These are phyloP conservation scores for Lagorchestes hirsutus DNA, from an alignment of 2,797 vertebrate genomes.

Conservation along the genomic window DNA sequence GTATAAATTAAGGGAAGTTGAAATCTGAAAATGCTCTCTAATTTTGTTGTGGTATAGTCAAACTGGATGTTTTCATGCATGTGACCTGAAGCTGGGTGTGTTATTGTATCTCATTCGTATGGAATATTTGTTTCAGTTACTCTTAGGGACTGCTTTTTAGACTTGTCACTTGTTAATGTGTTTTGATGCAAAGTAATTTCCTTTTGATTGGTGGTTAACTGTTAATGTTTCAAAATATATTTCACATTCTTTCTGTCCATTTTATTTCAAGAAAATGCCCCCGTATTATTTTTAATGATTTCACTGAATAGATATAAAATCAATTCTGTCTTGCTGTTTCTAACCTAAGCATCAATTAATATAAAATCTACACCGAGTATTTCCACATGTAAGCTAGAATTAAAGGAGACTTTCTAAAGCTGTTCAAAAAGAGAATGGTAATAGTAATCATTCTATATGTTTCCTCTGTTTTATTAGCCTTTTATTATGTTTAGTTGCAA, in stretches of 20 bases:
- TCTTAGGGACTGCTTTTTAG: not conserved
- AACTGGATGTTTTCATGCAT: not conserved
- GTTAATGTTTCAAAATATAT: not conserved
- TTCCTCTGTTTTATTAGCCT: not conserved
- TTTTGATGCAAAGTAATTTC: not conserved
- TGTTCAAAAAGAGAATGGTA: not conserved
- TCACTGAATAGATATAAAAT: not conserved
- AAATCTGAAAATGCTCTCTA: not conserved
- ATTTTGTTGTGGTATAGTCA: not conserved
- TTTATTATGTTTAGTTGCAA: not conserved
- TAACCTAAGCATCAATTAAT: not conserved
- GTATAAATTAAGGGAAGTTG: not conserved
- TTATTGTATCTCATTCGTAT: not conserved
- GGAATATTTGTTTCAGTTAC: not conserved
- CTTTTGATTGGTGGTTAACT: not conserved
- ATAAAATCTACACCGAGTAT: not conserved
- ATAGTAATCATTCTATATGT: not conserved
- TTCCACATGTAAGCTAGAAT: not conserved
- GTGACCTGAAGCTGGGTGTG: not conserved
- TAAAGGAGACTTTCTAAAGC: not conserved
- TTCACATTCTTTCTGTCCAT: not conserved
- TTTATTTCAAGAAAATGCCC: not conserved
- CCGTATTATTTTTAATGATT: not conserved
- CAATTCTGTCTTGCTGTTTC: not conserved
- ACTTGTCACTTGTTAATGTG: not conserved